Conservation (phyloP, 2,797 vertebrate genomes). For the Leucoraja ocellata region DNA sequence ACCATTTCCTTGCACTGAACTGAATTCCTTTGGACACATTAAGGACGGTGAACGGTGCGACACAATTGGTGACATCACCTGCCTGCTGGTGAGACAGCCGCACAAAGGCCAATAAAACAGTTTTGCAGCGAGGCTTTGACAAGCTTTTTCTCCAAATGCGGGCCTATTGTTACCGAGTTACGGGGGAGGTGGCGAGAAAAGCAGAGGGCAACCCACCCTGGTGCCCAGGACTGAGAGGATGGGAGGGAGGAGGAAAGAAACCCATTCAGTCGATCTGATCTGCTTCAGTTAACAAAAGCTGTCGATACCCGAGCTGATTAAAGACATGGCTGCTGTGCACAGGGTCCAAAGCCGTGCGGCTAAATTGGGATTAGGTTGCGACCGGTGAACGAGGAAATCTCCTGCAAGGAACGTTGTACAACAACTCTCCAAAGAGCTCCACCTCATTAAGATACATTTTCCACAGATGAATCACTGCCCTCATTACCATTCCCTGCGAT, state of each 20-base stretch:
- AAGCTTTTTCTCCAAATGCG: slow-evolving; percentile 24
- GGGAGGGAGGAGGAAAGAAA: slow-evolving; percentile 29
- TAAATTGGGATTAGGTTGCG: slow-evolving; percentile 12
- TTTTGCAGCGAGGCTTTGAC: slow-evolving; percentile 34
- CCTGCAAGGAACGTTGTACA: not conserved
- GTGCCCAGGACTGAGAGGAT: not conserved
- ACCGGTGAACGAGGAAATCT: not conserved
- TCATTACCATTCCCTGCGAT: slow-evolving; percentile 10
- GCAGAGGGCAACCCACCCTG: not conserved
- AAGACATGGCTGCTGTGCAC: slow-evolving; percentile 8
- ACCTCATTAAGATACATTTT: slow-evolving; percentile 31
- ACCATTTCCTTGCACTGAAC: slow-evolving; percentile 27
- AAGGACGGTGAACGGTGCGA: slow-evolving; percentile 21
- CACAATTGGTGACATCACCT: slow-evolving; percentile 35
- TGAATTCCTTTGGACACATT: slow-evolving; percentile 36
- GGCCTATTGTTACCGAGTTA: not conserved
- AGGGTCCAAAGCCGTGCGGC: not conserved
- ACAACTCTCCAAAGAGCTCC: not conserved
- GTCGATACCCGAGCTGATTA: slow-evolving; percentile 31
- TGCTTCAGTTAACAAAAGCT: slow-evolving; percentile 33
- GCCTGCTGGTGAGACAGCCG: not conserved
- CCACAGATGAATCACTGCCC: slow-evolving; percentile 2
- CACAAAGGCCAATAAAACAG: slow-evolving; percentile 31
- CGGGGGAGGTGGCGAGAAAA: slow-evolving; percentile 28
- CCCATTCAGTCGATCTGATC: slow-evolving; percentile 20